Evolutionary conservation across 2,888 invertebrate species (phyloP), one percentile per base, ranked within the genome.

Genomic region (Latheticus oryzae): DNA sequence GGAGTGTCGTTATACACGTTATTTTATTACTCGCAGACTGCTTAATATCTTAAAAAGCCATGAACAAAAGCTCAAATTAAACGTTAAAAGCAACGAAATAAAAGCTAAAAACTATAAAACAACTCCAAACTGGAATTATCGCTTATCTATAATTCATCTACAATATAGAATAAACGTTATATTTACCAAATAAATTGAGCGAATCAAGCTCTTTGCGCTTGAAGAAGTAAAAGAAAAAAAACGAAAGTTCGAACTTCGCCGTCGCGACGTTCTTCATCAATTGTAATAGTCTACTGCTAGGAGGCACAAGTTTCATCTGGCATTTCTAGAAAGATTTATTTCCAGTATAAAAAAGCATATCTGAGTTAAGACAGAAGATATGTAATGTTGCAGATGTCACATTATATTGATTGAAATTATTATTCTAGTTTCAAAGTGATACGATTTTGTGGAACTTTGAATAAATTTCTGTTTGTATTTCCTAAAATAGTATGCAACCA

Each of bases 181-280:
- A 48, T 48, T 9, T 23, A 13, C 13, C 37, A 38, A 26, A 16
- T 37, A 50, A 28, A 17, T 19, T n/a, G 5, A 33, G 11, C 28
- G 12, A 12, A 28, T 12, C 9, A 28, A 9, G 12, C 11, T 28
- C 28, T 11, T 28, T 28, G n/a, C 28, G 28, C 28, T 28, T 12
- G 11, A 28, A 9, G n/a, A 8, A 28, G 28, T 5, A 28, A 28
- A 28, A 23, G 37, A 26, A 37, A 50, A 48, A 48, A 28, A n/a
- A 23, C 24, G 17, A 37, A 50, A 48, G 37, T 24, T 2, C 35
- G 21, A 37, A 50, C 38, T 38, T 9, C 12, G 15, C 11, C 38
- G 50, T 38, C 50, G 38, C 23, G 50, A 50, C 50, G 50, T 12
- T 37, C 23, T 47, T 12, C 32, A 47, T 47, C 47, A 32, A 33